These are phyloP conservation scores for Theonella swinhoei DNA, from an alignment of 37 sponge, comb jelly and placozoan species.

Conservation along the genomic window DNA sequence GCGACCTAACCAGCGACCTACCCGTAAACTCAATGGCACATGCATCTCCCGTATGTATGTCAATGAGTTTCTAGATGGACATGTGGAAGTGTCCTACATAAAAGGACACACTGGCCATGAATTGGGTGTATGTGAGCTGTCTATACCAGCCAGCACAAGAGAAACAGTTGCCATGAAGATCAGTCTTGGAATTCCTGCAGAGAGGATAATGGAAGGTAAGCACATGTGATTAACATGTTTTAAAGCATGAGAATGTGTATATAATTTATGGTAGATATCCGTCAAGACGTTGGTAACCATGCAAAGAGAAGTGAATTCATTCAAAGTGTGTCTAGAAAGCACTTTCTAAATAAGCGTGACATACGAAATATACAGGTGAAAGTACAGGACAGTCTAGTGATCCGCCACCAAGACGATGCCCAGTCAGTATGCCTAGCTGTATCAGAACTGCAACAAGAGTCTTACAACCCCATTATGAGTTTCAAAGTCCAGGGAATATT, in stretches of 20 bases:
- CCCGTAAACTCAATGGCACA: not conserved
- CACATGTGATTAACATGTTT: too few species aligned
- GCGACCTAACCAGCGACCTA: not conserved
- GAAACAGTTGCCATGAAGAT: too few species aligned
- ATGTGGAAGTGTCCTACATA: not conserved
- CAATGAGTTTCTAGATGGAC: not conserved
- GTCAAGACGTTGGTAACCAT: slow-evolving; percentile 18
- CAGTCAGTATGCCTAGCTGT: slow-evolving; percentile 8
- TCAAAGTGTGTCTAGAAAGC: slow-evolving; percentile 10
- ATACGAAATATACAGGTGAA: not conserved
- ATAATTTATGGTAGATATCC: too few species aligned
- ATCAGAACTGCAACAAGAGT: slow-evolving; percentile 11
- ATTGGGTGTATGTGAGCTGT: not conserved
- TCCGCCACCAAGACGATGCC: slow-evolving; percentile 19
- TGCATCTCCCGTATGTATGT: not conserved
- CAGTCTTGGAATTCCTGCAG: too few species aligned
- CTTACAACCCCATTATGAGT: slow-evolving; percentile 9
- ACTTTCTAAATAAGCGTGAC: slow-evolving; percentile 15
- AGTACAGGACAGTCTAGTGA: not conserved
- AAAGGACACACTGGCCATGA: not conserved
- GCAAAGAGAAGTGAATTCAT: slow-evolving; percentile 1
- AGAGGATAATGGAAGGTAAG: too few species aligned
- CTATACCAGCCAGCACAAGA: too few species aligned
- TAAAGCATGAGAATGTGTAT: too few species aligned
- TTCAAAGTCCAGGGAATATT: slow-evolving; percentile 9